Evolutionary conservation across 2,888 invertebrate species (phyloP), one percentile per base, ranked within the genome.

Genomic region (Drosophila pseudotalamancana): DNA sequence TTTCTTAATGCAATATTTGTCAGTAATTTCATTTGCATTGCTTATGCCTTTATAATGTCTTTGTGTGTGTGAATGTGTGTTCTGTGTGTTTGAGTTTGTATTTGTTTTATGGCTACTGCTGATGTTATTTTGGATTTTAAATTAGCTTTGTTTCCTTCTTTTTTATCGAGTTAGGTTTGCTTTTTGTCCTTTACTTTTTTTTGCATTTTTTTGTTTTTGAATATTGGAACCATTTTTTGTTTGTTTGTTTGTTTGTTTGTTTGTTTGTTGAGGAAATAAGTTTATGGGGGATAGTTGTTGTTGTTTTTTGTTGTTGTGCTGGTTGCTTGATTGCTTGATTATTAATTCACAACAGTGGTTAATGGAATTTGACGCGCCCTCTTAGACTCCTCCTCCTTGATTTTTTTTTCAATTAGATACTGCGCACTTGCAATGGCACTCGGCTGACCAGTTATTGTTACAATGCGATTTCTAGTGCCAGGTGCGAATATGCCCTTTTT

Each of bases 401-500:
- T 97, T 93, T 97, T 96, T 93, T 98, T 97, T 93, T 98, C 97
- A 93, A 98, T 98, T 93, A 98, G 95, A 94, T 95, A 97, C 92
- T 97, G 96, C 92, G 98, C 98, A 92, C 95, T 96, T 92, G 94
- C 94, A 93, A 98, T 97, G 93, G 97, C 96, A 92, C 94, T 95
- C 90, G 95, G 94, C 90, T 95, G 94, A 92, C 98, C 98, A 89
- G 96, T 95, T 93, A 98, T 98, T 92, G 98, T 97, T 84, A 98
- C 98, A 92, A 98, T 97, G 91, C 98, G 96, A 94, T 98, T 98
- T 92, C 98, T 95, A 83, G 98, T 98, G 92, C 98, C 98, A 80
- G 98, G 98, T 89, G 97, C 97, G 94, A 97, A 98, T 90, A 97
- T 97, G 92, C 98, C 98, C 93, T 98, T 98, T 94, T 98, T 98